These are phyloP conservation scores for Nemapogon koenigi DNA, from an alignment of 2,888 invertebrate species.

Conservation along the genomic window DNA sequence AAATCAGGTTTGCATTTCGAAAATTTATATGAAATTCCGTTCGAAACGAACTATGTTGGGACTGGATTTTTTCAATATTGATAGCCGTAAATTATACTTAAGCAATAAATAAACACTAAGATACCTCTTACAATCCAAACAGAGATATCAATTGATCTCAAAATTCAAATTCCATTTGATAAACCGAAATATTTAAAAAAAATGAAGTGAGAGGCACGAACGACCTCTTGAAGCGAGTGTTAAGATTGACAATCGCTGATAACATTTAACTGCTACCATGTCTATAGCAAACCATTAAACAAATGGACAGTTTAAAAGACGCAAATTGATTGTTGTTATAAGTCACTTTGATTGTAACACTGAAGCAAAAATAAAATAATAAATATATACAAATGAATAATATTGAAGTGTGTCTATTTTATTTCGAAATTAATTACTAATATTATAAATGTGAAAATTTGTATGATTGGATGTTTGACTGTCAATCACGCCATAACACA, in stretches of 20 bases:
- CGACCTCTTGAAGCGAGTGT: constrained; percentile 17
- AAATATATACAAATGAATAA: too few species aligned
- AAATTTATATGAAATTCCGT: too few species aligned
- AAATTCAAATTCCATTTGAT: constrained; percentile 28
- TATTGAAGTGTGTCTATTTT: too few species aligned
- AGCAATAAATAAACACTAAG: not conserved
- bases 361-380: too few species aligned
- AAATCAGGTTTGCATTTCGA: too few species aligned
- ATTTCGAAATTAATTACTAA: too few species aligned
- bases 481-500: too few species aligned
- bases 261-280: constrained; percentile 48
- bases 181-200: constrained; percentile 20
- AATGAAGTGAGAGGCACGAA: constrained; percentile 6
- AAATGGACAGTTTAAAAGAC: constrained; percentile 48
- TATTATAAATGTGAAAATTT: too few species aligned
- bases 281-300: constrained; percentile 49
- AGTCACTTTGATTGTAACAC: constrained; percentile 34
- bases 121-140: not conserved
- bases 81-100: too few species aligned
- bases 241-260: constrained; percentile 54
- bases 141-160: constrained; percentile 27
- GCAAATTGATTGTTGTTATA: constrained; percentile 56
- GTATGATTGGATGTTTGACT: too few species aligned
- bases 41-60: too few species aligned
- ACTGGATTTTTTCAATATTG: too few species aligned